Conservation (phyloP, 2,888 invertebrate genomes). For the Drosophila bunnanda region DNA sequence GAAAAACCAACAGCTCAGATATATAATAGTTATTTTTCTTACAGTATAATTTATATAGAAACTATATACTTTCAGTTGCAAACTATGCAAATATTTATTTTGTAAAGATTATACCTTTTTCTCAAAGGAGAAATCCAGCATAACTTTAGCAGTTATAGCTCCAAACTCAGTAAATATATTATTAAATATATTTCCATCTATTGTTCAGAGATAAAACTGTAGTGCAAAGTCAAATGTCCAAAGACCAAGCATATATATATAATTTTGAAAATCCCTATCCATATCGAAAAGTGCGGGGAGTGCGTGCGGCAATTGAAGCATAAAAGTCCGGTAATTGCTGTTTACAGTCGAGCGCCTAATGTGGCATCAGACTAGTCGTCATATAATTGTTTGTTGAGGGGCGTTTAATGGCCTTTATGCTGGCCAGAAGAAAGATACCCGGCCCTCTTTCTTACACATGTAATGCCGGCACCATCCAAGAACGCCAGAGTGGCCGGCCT, state of each 20-base stretch:
- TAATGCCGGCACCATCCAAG: conserved; percentile 45
- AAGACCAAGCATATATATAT: background rate
- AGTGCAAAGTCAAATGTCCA: background rate
- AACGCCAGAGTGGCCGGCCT: conserved; percentile 5
- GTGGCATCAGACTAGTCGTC: conserved; percentile 51
- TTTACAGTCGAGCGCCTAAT: conserved; percentile 72
- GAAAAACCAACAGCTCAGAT: rapidly evolving
- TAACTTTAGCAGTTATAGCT: background rate
- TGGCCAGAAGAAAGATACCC: conserved; percentile 20
- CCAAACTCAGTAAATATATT: background rate
- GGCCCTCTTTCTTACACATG: conserved; percentile 58
- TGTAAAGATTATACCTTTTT: background rate
- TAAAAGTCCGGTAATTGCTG: conserved; percentile 70
- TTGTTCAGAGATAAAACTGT: background rate
- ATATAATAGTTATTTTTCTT: background rate
- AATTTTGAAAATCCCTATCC: background rate
- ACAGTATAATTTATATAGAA: background rate
- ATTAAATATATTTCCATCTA: no score
- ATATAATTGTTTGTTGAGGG: conserved; percentile 77
- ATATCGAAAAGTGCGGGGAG: conserved; percentile 7
- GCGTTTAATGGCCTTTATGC: conserved; percentile 69
- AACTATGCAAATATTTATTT: background rate
- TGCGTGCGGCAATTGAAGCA: conserved; percentile 70
- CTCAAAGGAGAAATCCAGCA: background rate
- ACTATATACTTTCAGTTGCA: background rate